Conservation (phyloP, 2,797 vertebrate genomes). For the Melanotaenia trifasciata region DNA sequence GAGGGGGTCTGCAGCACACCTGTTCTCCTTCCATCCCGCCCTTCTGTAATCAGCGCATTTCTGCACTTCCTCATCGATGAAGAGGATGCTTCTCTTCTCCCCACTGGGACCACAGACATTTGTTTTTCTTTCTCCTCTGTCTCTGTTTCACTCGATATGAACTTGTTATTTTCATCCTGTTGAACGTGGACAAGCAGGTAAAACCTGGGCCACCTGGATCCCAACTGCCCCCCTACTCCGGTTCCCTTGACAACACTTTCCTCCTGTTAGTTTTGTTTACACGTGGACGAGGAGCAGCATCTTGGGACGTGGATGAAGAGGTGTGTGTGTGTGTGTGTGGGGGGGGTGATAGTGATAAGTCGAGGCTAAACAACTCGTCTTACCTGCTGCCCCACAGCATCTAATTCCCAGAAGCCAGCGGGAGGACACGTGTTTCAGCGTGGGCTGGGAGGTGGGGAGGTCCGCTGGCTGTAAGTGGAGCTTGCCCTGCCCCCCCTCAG, state of each 20-base stretch:
- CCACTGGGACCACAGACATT: constrained; percentile 37
- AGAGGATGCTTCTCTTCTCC: constrained; percentile 36
- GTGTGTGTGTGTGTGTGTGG: not conserved
- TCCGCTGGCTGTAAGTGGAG: constrained; percentile 12
- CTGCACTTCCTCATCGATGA: constrained; percentile 65
- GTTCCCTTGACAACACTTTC: constrained; percentile 68
- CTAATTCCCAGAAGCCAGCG: constrained; percentile 64
- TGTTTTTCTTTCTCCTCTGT: constrained; percentile 23
- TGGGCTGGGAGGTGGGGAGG: constrained; percentile 52
- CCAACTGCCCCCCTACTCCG: constrained; percentile 14
- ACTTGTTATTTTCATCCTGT: too few relatives aligned
- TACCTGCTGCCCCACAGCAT: constrained; percentile 64
- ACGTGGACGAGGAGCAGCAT: constrained; percentile 65
- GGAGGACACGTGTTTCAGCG: constrained; percentile 61
- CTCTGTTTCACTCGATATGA: too few relatives aligned
- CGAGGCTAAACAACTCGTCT: constrained; percentile 70
- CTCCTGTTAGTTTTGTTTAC: constrained; percentile 69
- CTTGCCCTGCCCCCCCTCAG: constrained; percentile 20
- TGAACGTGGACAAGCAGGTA: too few relatives aligned
- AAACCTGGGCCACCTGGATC: too few relatives aligned
- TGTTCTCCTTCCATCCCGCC: constrained; percentile 64
- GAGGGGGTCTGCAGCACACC: constrained; percentile 74
- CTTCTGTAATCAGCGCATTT: constrained; percentile 78
- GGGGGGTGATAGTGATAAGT: constrained; percentile 24
- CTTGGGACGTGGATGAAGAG: constrained; percentile 63